phyloP scores from a whole-genome alignment of 2,888 invertebrate species.

The Ecliptopera silaceata region DNA sequence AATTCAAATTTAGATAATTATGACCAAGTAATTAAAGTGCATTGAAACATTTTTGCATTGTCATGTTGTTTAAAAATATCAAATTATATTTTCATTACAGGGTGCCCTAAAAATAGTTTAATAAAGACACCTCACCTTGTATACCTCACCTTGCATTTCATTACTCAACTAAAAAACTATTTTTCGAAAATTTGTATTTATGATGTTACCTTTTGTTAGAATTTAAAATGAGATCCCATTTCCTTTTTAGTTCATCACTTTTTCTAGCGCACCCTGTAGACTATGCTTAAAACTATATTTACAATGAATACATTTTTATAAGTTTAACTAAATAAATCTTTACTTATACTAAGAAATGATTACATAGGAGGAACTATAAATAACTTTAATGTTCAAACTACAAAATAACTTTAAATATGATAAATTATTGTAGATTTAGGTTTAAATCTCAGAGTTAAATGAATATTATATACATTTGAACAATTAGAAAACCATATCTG shows the following conservation, averaged over 20 bases:
- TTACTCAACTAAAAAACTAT: too few species aligned
- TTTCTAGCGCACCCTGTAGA: background rate
- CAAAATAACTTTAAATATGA: background rate
- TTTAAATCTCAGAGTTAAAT: slow-evolving; percentile 5
- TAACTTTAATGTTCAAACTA: background rate
- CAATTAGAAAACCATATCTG: background rate
- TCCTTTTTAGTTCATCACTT: background rate
- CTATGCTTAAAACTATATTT: slow-evolving; percentile 8
- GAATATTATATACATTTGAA: background rate
- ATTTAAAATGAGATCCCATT: background rate
- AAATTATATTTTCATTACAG: too few species aligned
- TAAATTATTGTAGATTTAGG: background rate
- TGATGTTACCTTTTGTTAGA: background rate
- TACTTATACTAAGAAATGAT: slow-evolving; percentile 16
- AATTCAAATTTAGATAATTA: too few species aligned
- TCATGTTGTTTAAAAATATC: too few species aligned
- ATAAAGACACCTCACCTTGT: too few species aligned
- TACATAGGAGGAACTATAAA: slow-evolving; percentile 29
- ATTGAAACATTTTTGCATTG: too few species aligned
- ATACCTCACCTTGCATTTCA: too few species aligned
- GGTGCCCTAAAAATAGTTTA: too few species aligned
- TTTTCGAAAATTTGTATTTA: too few species aligned
- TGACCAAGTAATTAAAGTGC: too few species aligned
- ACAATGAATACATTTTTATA: slow-evolving; percentile 23
- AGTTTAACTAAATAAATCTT: slow-evolving; percentile 13